These are phyloP conservation scores for Xylota sylvarum DNA, from an alignment of 2,888 invertebrate genomes.

Conservation along the genomic window DNA sequence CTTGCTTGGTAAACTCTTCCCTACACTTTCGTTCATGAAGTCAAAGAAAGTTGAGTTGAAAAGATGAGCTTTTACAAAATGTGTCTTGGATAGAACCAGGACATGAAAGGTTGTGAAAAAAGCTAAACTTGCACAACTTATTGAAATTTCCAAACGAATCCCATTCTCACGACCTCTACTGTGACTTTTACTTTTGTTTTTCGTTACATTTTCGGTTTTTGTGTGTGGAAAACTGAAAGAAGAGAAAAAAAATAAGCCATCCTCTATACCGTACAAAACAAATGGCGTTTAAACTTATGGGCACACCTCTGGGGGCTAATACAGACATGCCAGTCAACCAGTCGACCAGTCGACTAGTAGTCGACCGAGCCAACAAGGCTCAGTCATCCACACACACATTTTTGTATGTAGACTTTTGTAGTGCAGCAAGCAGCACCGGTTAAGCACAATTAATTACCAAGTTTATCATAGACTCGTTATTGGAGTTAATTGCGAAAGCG, in stretches of 20 bases:
- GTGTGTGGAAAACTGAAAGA: neutral
- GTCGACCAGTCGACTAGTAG: no score
- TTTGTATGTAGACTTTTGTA: constrained; percentile 33
- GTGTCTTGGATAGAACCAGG: no score
- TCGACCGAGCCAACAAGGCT: constrained; percentile 26
- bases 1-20: no score
- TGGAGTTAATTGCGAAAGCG: constrained; percentile 77
- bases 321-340: constrained; percentile 67
- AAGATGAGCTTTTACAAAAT: no score
- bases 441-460: constrained; percentile 77
- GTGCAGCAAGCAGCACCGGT: constrained; percentile 64
- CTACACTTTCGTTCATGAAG: no score
- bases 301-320: constrained; percentile 73
- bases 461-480: constrained; percentile 77
- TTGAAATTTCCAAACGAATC: no score
- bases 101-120: no score
- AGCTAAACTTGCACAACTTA: no score
- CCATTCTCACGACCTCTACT: constrained; percentile 31
- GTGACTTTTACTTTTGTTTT: constrained; percentile 29
- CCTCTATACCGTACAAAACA: constrained; percentile 45
- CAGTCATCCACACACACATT: constrained; percentile 51
- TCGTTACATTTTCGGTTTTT: constrained; percentile 7
- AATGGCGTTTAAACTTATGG: constrained; percentile 69
- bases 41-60: no score
- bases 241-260: neutral